Conservation (phyloP, 2,113 vertebrate species). For the Thunnus thynnus region DNA sequence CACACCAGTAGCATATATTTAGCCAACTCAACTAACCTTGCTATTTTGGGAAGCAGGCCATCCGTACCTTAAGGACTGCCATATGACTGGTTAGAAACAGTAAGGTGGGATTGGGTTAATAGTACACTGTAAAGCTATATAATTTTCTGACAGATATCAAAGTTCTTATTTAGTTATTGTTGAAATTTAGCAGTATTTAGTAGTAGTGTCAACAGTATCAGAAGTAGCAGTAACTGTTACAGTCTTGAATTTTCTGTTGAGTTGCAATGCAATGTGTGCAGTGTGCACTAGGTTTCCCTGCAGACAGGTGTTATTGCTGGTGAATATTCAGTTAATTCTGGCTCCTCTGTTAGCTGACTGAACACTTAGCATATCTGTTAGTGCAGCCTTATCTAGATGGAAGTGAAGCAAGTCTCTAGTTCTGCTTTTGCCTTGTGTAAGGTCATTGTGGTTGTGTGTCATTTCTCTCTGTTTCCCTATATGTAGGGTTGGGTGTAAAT, state of each 20-base stretch:
- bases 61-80: too few relatives aligned
- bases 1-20: too few relatives aligned
- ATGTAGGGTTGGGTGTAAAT: background rate
- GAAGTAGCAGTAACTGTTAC: background rate
- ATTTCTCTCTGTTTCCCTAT: background rate
- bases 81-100: too few relatives aligned
- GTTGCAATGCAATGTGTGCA: background rate
- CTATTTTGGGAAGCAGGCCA: too few relatives aligned
- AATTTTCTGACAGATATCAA: too few relatives aligned
- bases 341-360: background rate
- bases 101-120: too few relatives aligned
- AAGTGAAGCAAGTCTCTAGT: slow-evolving; percentile 16
- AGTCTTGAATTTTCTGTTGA: background rate
- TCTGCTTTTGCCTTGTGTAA: slow-evolving; percentile 38
- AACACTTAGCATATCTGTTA: background rate
- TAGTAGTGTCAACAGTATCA: background rate
- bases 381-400: background rate
- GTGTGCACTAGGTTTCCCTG: background rate
- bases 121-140: too few relatives aligned
- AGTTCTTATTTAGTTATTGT: too few relatives aligned
- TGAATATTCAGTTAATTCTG: background rate
- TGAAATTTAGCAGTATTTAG: background rate
- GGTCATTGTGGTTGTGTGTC: slow-evolving; percentile 18
- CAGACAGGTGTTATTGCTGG: background rate
- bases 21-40: too few relatives aligned